These are phyloP conservation scores for Drosophila nigricruria DNA, from an alignment of 2,888 invertebrate species.

Conservation along the genomic window DNA sequence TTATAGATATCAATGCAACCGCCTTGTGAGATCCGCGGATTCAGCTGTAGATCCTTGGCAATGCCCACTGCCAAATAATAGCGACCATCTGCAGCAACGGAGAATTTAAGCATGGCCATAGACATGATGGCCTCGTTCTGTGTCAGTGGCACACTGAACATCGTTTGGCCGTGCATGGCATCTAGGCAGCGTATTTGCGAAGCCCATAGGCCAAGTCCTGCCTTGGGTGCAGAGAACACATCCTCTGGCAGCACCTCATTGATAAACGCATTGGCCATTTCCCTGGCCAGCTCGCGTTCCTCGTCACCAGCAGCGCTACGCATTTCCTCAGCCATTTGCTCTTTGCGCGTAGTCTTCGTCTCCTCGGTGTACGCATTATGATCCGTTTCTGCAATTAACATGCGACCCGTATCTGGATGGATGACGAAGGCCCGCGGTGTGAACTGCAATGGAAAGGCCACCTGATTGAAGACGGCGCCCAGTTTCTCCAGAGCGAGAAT, in stretches of 20 bases:
- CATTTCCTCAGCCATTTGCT: conserved; percentile 99
- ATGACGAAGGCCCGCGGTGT: conserved; percentile 98
- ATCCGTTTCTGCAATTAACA: conserved; percentile 97
- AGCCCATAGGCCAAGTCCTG: conserved; percentile 98
- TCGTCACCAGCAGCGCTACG: conserved; percentile 98
- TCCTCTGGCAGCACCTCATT: conserved; percentile 97
- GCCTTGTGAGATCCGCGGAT: conserved; percentile 92
- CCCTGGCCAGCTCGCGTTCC: conserved; percentile 97
- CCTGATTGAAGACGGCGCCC: conserved; percentile 99
- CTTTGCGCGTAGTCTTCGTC: conserved; percentile 94
- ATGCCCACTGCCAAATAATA: conserved; percentile 94
- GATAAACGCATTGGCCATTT: conserved; percentile 98
- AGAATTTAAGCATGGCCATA: conserved; percentile 93
- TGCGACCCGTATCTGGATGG: conserved; percentile 95
- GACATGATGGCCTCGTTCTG: conserved; percentile 99
- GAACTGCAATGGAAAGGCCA: conserved; percentile 95
- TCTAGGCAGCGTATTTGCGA: conserved; percentile 95
- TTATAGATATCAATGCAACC: conserved; percentile 95
- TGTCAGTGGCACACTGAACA: conserved; percentile 92
- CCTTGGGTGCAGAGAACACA: conserved; percentile 97
- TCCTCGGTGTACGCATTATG: conserved; percentile 99
- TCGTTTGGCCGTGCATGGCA: conserved; percentile 92
- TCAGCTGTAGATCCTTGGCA: conserved; percentile 94
- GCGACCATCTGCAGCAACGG: conserved; percentile 86
- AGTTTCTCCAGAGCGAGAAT: conserved; percentile 99